Evolutionary conservation across 2,797 vertebrate genomes (phyloP).

Genomic region (Danio tinwini): DNA sequence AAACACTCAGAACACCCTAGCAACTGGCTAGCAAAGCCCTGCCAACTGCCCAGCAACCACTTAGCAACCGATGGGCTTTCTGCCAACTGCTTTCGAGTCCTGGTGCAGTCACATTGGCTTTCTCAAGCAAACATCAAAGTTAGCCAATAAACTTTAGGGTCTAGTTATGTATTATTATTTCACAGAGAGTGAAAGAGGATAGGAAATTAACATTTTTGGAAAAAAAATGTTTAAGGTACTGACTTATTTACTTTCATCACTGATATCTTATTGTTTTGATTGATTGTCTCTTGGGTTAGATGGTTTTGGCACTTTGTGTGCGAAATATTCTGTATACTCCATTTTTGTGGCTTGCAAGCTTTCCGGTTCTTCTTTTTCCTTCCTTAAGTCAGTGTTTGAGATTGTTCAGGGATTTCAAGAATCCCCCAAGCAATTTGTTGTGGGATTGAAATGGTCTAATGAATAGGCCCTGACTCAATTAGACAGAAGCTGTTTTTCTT

Average conservation of each 20-base stretch:
- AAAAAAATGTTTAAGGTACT: too few relatives aligned
- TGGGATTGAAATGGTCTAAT: constrained; percentile 73
- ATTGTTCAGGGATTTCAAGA: constrained; percentile 77
- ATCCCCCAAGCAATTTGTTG: constrained; percentile 73
- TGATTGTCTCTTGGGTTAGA: neutral
- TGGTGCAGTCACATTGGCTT: too few relatives aligned
- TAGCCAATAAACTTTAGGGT: too few relatives aligned
- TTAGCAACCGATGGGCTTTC: too few relatives aligned
- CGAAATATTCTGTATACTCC: neutral
- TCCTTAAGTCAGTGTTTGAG: constrained; percentile 55
- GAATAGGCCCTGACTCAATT: constrained; percentile 75
- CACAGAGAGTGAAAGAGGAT: too few relatives aligned
- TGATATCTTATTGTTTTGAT: neutral
- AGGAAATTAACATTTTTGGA: too few relatives aligned
- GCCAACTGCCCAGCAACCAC: too few relatives aligned
- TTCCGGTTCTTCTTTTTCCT: constrained; percentile 47
- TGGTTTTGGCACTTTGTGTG: neutral
- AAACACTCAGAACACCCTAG: too few relatives aligned
- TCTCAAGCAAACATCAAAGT: too few relatives aligned
- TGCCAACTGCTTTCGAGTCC: too few relatives aligned
- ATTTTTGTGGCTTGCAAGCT: constrained; percentile 14
- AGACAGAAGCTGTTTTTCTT: constrained; percentile 67
- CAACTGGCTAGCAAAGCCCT: too few relatives aligned
- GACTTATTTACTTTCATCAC: neutral
- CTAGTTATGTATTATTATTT: too few relatives aligned